Evolutionary conservation across 2,113 vertebrate genomes (phyloP).

Genomic region (Clinocottus analis): DNA sequence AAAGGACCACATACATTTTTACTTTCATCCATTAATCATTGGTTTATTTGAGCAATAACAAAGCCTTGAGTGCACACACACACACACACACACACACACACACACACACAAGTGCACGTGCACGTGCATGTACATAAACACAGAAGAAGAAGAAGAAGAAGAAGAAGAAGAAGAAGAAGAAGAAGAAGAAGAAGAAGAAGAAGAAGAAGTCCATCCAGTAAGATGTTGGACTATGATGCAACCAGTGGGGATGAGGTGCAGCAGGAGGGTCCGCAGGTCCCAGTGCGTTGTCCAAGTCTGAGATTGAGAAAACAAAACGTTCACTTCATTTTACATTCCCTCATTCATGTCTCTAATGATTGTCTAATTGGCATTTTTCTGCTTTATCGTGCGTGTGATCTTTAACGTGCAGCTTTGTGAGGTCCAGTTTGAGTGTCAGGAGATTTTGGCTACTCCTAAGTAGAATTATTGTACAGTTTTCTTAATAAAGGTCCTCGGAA

Average conservation of each 20-base stretch:
- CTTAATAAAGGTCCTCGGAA: not conserved
- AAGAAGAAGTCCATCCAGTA: slow-evolving; percentile 7
- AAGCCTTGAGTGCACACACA: slow-evolving; percentile 15
- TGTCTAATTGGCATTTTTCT: slow-evolving; percentile 56
- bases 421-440: not conserved
- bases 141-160: no score
- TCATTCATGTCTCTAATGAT: slow-evolving; percentile 45
- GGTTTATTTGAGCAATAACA: slow-evolving; percentile 38
- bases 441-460: not conserved
- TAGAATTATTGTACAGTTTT: not conserved
- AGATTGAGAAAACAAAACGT: slow-evolving; percentile 38
- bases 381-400: slow-evolving; percentile 11
- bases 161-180: no score
- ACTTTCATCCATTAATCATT: slow-evolving; percentile 50
- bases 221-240: slow-evolving; percentile 19
- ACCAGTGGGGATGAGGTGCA: not conserved
- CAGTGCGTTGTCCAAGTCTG: not conserved
- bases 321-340: slow-evolving; percentile 43
- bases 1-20: slow-evolving; percentile 36
- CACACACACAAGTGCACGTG: not conserved
- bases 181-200: no score
- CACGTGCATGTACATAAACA: not conserved
- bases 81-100: not conserved
- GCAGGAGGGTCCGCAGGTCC: not conserved
- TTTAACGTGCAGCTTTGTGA: slow-evolving; percentile 10